Base-by-base conservation (phyloP, 2,888 invertebrate species). In the Cheilosia impressa region DNA sequence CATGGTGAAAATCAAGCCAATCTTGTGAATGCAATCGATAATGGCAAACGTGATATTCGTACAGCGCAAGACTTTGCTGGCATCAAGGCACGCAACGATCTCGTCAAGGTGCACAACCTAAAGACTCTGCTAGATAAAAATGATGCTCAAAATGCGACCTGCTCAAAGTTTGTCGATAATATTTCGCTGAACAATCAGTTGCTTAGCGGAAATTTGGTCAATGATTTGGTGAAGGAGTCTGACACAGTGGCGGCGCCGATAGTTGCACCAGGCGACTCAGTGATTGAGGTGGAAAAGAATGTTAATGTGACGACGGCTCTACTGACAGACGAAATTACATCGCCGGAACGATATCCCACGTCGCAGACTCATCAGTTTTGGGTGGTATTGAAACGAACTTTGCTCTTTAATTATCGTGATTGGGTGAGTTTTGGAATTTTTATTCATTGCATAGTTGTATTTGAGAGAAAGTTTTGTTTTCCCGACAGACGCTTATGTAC, bases 1-100 rank as follows among this genome's bases (percentile, higher is more conserved):
- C 98, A 98, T 91, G 99, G 99, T 71, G 97, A 98, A 90, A 96
- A 98, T 90, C 96, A 96, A 0, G 94, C 95, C 87, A 96, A 95
- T 89, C 93, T 98, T 68, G 97, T 98, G 6, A 94, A 95, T 9
- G 97, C 98, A 7, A 97, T 98, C 68, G 95, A 96, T 87, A 97
- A 97, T 91, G 97, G 98, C 68, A 95, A 95, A 90, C 94, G 95
- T 88, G 97, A 97, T 89, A 96, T 97, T 89, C 95, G 96, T 88
- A 94, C 94, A 43, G 95, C 95, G n/a, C 93, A 94, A 87, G 94
- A 95, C 0, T 95, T 96, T 91, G 95, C 96, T 0, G 94, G 94
- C 0, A 90, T 93, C 1, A 94, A 94, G 87, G 91, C 91, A 1
- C 90, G 91, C 50, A 93, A 94, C 84, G 91, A 94, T 27, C 92